phyloP scores from a whole-genome alignment of 92 coral and sea anemone genomes.

The Palythoa grandiflora region DNA sequence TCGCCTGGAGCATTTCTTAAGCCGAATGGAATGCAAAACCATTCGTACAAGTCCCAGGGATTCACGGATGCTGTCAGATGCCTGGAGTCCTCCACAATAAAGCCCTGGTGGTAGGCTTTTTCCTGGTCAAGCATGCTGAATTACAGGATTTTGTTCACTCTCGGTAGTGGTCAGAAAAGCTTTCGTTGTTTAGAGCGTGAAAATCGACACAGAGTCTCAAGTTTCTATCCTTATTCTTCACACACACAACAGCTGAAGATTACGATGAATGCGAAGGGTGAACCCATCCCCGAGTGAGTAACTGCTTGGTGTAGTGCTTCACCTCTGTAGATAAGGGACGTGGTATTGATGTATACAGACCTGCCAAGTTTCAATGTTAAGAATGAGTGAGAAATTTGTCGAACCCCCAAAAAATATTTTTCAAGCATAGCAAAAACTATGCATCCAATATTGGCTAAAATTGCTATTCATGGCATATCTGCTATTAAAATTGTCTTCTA shows the following conservation, averaged over 20 bases:
- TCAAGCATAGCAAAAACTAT: too few relatives aligned
- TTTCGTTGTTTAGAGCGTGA: conserved; percentile 54
- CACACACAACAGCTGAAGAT: conserved; percentile 52
- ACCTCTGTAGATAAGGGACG: conserved; percentile 67
- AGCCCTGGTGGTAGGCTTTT: conserved; percentile 47
- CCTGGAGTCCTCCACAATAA: conserved; percentile 1
- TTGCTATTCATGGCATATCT: too few relatives aligned
- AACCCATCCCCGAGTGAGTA: conserved; percentile 64
- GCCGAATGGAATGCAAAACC: background rate
- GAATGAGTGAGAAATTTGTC: too few relatives aligned
- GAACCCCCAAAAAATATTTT: too few relatives aligned
- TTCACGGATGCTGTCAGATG: conserved; percentile 33
- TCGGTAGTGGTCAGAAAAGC: conserved; percentile 52
- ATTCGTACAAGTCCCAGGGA: conserved; percentile 39
- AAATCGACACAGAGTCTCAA: conserved; percentile 57
- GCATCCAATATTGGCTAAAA: too few relatives aligned
- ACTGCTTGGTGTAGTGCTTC: conserved; percentile 54
- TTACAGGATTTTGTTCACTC: conserved; percentile 38
- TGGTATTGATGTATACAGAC: conserved; percentile 50
- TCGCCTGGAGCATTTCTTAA: background rate
- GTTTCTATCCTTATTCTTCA: conserved; percentile 58
- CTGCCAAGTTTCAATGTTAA: too few relatives aligned
- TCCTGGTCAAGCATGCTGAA: conserved; percentile 15
- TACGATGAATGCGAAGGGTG: conserved; percentile 57
- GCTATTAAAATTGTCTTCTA: too few relatives aligned